Base-by-base conservation (phyloP, 2,888 invertebrate species). In the Rhodophaea formosa region DNA sequence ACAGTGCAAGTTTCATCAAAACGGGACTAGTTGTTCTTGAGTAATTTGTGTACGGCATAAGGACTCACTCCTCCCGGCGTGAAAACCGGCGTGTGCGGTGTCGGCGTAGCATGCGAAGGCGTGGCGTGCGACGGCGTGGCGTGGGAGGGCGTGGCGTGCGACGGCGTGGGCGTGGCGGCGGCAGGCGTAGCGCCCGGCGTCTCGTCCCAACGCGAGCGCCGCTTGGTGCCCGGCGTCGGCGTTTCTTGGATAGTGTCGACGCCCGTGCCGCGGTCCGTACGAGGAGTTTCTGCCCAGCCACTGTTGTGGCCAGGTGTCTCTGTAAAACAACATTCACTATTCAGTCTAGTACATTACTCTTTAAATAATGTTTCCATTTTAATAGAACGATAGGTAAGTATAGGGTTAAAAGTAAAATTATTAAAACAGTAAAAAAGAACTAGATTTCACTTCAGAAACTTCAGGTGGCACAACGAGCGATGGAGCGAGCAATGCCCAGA, bases 231-330 rank as follows among this genome's bases (percentile, higher is more conserved):
- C 0, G 98, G 98, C 0, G 98, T 98, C 0, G 98, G 97, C 0
- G 97, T 97, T 84, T 98, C 98, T 74, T 97, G 95, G 55, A 96
- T 96, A 14, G 95, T 90, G 73, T 96, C 96, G 10, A 94, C 92
- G 10, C 94, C 95, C 0, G 94, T 93, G 3, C 95, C 95, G 57
- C 99, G 94, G 81, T 99, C 98, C 0, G 98, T 97, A 62, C 98
- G 95, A 0, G 99, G 99, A 0, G 99, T 99, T 88, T 99, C 99
- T 14, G 99, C 99, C 99, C 99, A 99, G 1, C 99, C 99, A 78
- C 98, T 97, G 65, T 94, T 95, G 82, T 99, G 97, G 0, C 98
- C 98, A 0, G 99, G 98, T 0, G 99, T 99, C 92, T 98, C 98
- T 95, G 75, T 56, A 66, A 63, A 53, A 53, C 29, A 57, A 55